These are phyloP conservation scores for Drosophila kuntzei DNA, from an alignment of 2,888 invertebrate species.

Conservation along the genomic window DNA sequence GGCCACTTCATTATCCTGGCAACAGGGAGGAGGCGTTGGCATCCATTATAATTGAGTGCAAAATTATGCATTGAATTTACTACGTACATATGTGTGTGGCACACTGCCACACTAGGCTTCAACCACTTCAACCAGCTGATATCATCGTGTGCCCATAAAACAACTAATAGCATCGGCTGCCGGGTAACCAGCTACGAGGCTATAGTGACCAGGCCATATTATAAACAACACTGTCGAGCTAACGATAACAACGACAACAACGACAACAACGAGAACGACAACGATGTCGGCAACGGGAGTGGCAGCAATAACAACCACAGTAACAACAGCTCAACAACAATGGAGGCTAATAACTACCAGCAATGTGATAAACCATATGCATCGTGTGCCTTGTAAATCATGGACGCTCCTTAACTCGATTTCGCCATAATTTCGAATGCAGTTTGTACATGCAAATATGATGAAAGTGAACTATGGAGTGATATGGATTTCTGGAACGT, in stretches of 20 bases:
- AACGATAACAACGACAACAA: constrained; percentile 57
- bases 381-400: constrained; percentile 9
- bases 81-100: constrained; percentile 1
- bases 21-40: constrained; percentile 48
- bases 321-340: constrained; percentile 56
- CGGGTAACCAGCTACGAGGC: constrained; percentile 6
- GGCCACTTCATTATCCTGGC: constrained; percentile 65
- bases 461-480: not conserved
- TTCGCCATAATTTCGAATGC: constrained; percentile 4
- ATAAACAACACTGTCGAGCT: constrained; percentile 63
- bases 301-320: constrained; percentile 23
- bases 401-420: not conserved
- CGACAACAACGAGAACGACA: constrained; percentile 23
- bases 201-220: constrained; percentile 54
- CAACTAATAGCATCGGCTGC: constrained; percentile 63
- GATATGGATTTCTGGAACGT: not conserved
- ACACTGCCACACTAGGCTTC: constrained; percentile 34
- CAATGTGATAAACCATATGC: constrained; percentile 44
- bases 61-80: constrained; percentile 77
- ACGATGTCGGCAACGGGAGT: constrained; percentile 20
- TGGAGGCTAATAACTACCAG: constrained; percentile 67
- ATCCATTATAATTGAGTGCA: constrained; percentile 80
- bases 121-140: constrained; percentile 59
- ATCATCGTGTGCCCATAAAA: constrained; percentile 68
- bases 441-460: constrained; percentile 1